Percentiles rank a stretch among this genome's conserved stretches.
phyloP scores from a whole-genome alignment of 2,797 vertebrate species.

The Cuniculus paca region DNA sequence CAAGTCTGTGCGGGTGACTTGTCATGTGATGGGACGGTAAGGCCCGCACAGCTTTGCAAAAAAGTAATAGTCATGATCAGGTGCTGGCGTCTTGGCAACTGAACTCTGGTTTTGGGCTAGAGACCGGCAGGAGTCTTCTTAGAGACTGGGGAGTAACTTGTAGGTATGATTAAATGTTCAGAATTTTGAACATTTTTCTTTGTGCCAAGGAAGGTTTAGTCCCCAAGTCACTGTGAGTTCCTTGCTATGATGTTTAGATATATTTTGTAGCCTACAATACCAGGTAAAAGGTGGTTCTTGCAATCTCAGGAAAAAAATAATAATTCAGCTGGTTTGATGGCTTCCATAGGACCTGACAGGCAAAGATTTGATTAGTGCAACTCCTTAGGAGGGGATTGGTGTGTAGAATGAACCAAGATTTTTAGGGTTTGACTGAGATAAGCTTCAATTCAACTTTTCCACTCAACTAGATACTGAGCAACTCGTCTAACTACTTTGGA shows the following conservation, averaged over 20 bases:
- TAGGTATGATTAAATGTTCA: conserved; percentile 34
- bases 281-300: neutral
- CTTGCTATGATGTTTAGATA: conserved; percentile 61
- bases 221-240: conserved; percentile 16
- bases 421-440: neutral
- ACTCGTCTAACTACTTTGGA: neutral
- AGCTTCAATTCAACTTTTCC: neutral
- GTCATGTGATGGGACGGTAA: conserved; percentile 16
- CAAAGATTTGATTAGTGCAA: neutral
- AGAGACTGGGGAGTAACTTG: conserved; percentile 52
- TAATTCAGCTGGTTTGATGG: neutral
- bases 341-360: neutral
- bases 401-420: neutral
- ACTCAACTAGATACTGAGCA: neutral
- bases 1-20: conserved; percentile 42
- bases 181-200: neutral
- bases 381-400: neutral
- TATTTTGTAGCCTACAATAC: conserved; percentile 9
- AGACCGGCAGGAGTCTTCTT: conserved; percentile 14
- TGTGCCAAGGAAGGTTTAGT: conserved; percentile 1
- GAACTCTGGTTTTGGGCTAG: neutral
- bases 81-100: conserved; percentile 61
- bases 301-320: neutral
- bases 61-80: conserved; percentile 59
- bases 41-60: neutral